Evolutionary conservation across 2,113 vertebrate species (phyloP), one percentile per base, ranked within the genome.

Genomic region (Oryzias melastigma): DNA sequence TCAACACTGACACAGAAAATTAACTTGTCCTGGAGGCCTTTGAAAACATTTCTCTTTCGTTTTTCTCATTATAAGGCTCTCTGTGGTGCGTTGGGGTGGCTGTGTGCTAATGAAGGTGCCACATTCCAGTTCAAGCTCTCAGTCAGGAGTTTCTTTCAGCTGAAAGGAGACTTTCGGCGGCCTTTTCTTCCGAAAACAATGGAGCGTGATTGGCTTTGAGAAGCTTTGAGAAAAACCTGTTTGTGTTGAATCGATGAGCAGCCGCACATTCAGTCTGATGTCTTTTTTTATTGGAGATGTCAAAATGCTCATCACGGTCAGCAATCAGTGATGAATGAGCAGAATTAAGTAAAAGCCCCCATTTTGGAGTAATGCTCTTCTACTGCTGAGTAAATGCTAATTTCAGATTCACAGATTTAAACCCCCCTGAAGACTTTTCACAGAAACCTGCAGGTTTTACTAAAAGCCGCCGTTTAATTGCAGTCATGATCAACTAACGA

Each of bases 1-100:
- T 71, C 58, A 71, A 18, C 35, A 35, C 44, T 35, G 27, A 43
- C 46, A 27, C 43, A 17, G 53, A 40, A 58, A 69, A n/a, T 48
- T 45, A 24, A 40, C 8, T 46, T 59, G 62, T 73, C 57, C 69
- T 25, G 40, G 19, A 62, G 48, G 59, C 52, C 13, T 29, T 4
- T 16, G 40, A 58, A 52, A 63, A 66, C 10, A 61, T 41, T 57
- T 54, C 13, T 25, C 16, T 20, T 19, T 70, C 2, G 17, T 20
- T 46, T 45, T 43, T n/a, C 25, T 58, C 49, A 24, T 68, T 45
- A 48, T 19, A 8, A 18, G 22, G 1, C 46, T 56, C 53, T 52
- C 47, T 51, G 52, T 54, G 22, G 24, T 24, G 48, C 29, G 44
- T 52, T 25, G 52, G 8, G 25, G 14, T 4, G 43, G 0, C 25